These are phyloP conservation scores for Bombus superbus DNA, from an alignment of 1,140 invertebrate species.

Conservation along the genomic window DNA sequence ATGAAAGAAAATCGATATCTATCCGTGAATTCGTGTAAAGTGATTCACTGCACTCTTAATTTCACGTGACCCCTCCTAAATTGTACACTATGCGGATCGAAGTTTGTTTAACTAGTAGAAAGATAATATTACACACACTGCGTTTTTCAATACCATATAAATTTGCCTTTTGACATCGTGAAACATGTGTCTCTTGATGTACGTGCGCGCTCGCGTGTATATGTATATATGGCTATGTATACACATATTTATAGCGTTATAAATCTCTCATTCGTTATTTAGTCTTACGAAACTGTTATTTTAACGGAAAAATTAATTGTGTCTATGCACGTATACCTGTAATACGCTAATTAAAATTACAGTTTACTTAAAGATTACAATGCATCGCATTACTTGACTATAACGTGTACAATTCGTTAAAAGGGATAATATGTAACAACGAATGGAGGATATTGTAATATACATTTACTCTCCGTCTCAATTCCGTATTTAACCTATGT, in stretches of 20 bases:
- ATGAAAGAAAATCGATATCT: not conserved
- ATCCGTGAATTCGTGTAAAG: not conserved
- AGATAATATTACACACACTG: not conserved
- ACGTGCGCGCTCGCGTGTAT: not conserved
- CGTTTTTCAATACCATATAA: not conserved
- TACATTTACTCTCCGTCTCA: not conserved
- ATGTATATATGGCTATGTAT: not conserved
- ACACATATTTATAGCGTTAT: not conserved
- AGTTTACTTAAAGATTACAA: not conserved
- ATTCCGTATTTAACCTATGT: not conserved
- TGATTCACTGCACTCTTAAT: not conserved
- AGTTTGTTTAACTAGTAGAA: not conserved
- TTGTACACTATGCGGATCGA: not conserved
- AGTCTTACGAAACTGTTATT: not conserved
- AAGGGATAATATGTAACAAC: not conserved
- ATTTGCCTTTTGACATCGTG: not conserved
- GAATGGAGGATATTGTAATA: not conserved
- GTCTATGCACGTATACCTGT: not conserved
- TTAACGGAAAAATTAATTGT: not conserved
- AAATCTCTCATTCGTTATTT: slow-evolving; percentile 2
- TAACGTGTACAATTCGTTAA: slow-evolving; percentile 1
- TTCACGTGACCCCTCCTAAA: not conserved
- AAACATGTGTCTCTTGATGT: not conserved
- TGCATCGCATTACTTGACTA: not conserved
- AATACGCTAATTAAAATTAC: not conserved